Evolutionary conservation across 2,113 vertebrate genomes (phyloP).

Genomic region (Pao palembangensis): DNA sequence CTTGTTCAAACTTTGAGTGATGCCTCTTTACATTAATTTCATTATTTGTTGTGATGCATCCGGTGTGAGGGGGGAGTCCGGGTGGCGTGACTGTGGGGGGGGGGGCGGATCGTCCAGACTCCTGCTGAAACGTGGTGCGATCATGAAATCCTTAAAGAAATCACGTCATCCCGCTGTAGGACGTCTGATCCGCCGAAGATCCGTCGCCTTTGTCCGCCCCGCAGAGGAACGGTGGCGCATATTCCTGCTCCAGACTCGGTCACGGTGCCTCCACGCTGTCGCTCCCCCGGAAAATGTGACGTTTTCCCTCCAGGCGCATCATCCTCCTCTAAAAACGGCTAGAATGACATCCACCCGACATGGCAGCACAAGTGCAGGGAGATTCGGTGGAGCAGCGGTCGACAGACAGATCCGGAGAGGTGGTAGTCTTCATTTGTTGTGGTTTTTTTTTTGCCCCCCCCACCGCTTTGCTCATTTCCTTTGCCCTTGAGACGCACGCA

Average conservation of each 20-base stretch:
- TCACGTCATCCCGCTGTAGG: slow-evolving; percentile 20
- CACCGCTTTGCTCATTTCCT: slow-evolving; percentile 62
- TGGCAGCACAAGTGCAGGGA: slow-evolving; percentile 14
- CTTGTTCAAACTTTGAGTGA: slow-evolving; percentile 55
- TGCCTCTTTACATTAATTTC: slow-evolving; percentile 10
- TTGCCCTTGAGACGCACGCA: slow-evolving; percentile 74
- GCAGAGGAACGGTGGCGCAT: slow-evolving; percentile 51
- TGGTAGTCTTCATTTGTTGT: slow-evolving; percentile 44
- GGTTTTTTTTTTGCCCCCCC: slow-evolving; percentile 4
- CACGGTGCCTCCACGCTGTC: slow-evolving; percentile 44
- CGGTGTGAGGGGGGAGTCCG: slow-evolving; percentile 8
- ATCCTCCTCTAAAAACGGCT: slow-evolving; percentile 32
- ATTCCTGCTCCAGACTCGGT: slow-evolving; percentile 45
- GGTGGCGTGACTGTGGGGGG: slow-evolving; percentile 42
- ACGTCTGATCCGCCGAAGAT: slow-evolving; percentile 29
- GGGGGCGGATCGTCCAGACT: slow-evolving; percentile 35
- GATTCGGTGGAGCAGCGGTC: slow-evolving; percentile 12
- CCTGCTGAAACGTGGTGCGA: slow-evolving; percentile 44
- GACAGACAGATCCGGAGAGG: slow-evolving; percentile 23
- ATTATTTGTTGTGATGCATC: background rate
- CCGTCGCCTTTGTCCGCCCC: slow-evolving; percentile 18
- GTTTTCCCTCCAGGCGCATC: slow-evolving; percentile 51
- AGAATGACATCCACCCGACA: slow-evolving; percentile 27
- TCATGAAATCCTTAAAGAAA: slow-evolving; percentile 38
- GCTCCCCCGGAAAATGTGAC: slow-evolving; percentile 58